Evolutionary conservation across 2,797 vertebrate species (phyloP).

Genomic region (Pantherophis vulpinus): DNA sequence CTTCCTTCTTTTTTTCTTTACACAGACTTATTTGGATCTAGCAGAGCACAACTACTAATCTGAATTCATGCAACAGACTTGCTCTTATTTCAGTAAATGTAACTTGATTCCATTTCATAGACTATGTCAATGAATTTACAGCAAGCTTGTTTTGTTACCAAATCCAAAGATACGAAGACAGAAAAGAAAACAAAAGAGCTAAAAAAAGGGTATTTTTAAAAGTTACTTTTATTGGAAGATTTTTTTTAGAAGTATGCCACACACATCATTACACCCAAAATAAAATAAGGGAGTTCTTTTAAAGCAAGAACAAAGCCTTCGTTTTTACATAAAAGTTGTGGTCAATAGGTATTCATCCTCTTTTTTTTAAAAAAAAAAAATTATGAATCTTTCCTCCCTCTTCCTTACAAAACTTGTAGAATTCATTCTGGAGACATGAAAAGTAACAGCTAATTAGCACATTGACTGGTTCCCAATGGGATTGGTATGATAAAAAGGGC

Average conservation of each 20-base stretch:
- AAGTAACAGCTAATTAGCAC: conserved; percentile 97
- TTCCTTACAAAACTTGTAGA: conserved; percentile 62
- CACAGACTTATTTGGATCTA: conserved; percentile 31
- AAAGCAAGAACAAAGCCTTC: conserved; percentile 49
- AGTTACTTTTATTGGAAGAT: conserved; percentile 27
- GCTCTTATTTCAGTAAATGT: conserved; percentile 43
- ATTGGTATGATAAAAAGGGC: conserved; percentile 92
- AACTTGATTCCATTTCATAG: conserved; percentile 63
- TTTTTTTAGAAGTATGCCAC: conserved; percentile 30
- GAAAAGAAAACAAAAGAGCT: conserved; percentile 60
- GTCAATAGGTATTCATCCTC: conserved; percentile 70
- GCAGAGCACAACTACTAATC: conserved; percentile 48
- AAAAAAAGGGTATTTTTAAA: conserved; percentile 29
- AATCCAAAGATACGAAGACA: conserved; percentile 53
- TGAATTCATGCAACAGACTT: conserved; percentile 49
- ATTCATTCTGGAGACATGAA: conserved; percentile 83
- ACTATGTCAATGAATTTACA: conserved; percentile 53
- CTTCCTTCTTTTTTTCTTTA: conserved; percentile 16
- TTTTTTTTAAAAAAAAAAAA: conserved; percentile 51
- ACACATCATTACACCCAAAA: conserved; percentile 54
- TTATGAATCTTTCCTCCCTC: conserved; percentile 65
- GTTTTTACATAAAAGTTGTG: conserved; percentile 58
- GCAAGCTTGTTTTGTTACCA: conserved; percentile 54
- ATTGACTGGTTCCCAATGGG: conserved; percentile 84
- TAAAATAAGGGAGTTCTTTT: conserved; percentile 62